Base-by-base conservation (phyloP, 2,797 vertebrate species). In the Miichthys miiuy region DNA sequence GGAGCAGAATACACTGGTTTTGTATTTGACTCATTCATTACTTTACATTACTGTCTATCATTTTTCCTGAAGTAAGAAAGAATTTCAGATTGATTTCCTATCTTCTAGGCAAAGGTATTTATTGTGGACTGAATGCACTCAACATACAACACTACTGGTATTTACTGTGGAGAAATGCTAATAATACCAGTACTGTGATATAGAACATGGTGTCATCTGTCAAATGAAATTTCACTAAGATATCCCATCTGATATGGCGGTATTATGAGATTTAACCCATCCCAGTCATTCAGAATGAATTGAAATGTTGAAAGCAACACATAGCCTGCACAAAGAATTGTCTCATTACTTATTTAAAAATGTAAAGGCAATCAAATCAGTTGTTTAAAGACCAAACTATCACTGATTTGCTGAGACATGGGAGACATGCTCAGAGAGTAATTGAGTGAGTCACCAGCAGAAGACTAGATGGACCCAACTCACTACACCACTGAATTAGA, bases 401-500 rank as follows among this genome's bases (percentile, higher is more conserved):
- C 48, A 16, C 25, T 62, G 48, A 23, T 68, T 41, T 76, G 23
- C 16, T 23, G 3, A 38, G 30, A 38, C 38, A 25, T 30, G 27
- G 46, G 64, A 61, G 21, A 75, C 41, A 57, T 55, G 38, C 17
- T 25, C 41, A n/a, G 17, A 38, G 65, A 62, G 25, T 47, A 42
- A 56, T 50, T 23, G 34, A 42, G 21, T 23, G 9, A 21, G 47
- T 17, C 52, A 58, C 52, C 38, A 57, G 44, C 6, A 61, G 41
- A 6, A 0, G 34, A 72, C 14, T 11, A 8, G 25, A 51, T 62
- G 44, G 75, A 72, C 44, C 47, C 58, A 50, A 77, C 58, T 46
- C 64, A 42, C 56, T 21, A 2, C 50, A n/a, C 18, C 55, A 67
- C 55, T 48, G 25, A 56, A 61, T 72, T 57, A 65, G 55, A 70